phyloP scores from a whole-genome alignment of 2,113 vertebrate genomes.

The Tragelaphus imberbis region DNA sequence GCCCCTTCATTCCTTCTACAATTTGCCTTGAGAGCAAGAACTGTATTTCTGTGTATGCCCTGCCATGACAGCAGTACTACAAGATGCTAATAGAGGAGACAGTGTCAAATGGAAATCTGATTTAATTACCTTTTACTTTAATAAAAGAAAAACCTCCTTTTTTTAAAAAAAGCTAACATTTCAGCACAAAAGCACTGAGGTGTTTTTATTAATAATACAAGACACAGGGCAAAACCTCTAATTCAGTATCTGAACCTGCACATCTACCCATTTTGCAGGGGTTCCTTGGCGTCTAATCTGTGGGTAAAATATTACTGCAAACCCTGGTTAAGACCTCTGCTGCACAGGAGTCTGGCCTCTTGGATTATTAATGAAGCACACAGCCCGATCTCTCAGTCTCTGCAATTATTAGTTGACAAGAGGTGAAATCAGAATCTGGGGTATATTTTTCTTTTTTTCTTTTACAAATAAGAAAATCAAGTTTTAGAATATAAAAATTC shows the following conservation, averaged over 20 bases:
- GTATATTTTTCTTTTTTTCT: neutral
- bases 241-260: neutral
- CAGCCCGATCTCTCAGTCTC: neutral
- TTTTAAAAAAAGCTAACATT: neutral
- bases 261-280: neutral
- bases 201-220: neutral
- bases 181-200: neutral
- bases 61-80: neutral
- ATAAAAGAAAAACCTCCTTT: neutral
- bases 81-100: neutral
- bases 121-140: constrained; percentile 1
- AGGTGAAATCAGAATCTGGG: neutral
- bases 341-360: neutral
- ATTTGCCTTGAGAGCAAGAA: neutral
- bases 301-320: neutral
- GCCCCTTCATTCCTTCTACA: neutral
- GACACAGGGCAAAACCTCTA: neutral
- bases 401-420: neutral
- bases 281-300: neutral
- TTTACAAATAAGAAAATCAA: neutral
- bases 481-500: neutral
- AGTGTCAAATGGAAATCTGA: neutral
- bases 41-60: neutral
- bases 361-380: neutral
- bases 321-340: neutral